Base-by-base conservation (phyloP, 2,888 invertebrate genomes). In the Dinocampus coccinellae region DNA sequence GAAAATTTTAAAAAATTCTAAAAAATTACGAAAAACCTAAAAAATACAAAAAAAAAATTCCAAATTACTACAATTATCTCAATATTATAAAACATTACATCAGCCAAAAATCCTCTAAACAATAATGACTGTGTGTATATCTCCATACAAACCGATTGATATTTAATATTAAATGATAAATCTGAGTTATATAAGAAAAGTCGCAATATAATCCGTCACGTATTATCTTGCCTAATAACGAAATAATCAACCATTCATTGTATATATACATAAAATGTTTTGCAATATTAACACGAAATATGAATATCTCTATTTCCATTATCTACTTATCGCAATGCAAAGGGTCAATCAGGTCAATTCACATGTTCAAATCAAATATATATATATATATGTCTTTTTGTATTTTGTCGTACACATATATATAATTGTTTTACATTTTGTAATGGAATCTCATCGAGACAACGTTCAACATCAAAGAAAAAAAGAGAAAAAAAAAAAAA, bases 261-360 rank as follows among this genome's bases (percentile, higher is more conserved):
- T 70, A 73, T 76, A 76, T 76, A 69, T 68, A 68, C 34, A 47
- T 47, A n/a, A 34, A 4, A 71, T 70, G 72, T 77, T 74, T 77
- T 75, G 77, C 73, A 74, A 76, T 70, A 67, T 39, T 39, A 34
- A 62, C 36, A 39, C 13, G 36, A 62, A 58, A 29, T 58, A 58
- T 33, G 20, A 6, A 29, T 58, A 74, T 77, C 69, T 74, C 36
- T 65, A 70, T 70, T 1, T 70, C 74, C 75, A 77, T 77, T 76
- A 77, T 77, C 76, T 73, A 69, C 75, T 77, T 77, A 77, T 77
- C 77, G 53, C 63, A 47, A 29, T 29, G 42, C 52, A 58, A 34
- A 61, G 69, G 77, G 75, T 77, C 76, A 64, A 58, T 26, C 24
- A 72, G 77, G 73, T 77, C 76, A 72, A 64, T 70, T 61, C 24